phyloP scores from a whole-genome alignment of 2,113 vertebrate genomes.

The Delphinus delphis region DNA sequence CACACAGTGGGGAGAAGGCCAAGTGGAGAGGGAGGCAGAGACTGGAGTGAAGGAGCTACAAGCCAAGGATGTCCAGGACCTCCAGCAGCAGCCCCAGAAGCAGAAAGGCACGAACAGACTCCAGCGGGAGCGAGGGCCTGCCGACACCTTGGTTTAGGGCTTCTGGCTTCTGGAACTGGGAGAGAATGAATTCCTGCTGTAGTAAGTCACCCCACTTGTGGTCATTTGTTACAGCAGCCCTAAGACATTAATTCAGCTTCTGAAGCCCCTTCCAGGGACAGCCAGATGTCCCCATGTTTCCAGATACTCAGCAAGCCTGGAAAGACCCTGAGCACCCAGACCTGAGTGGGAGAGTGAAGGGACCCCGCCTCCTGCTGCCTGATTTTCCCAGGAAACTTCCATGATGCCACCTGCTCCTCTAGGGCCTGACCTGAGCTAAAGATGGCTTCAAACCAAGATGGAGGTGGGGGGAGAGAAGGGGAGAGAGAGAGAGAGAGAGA shows the following conservation, averaged over 20 bases:
- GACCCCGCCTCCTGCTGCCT: not conserved
- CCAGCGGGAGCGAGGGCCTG: not conserved
- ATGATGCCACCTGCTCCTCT: not conserved
- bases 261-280: not conserved
- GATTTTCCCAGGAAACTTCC: not conserved
- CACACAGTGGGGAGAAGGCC: not conserved
- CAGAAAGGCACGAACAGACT: not conserved
- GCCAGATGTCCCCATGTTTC: not conserved
- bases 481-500: not conserved
- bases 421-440: not conserved
- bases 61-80: accelerated
- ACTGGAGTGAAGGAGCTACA: not conserved
- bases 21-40: not conserved
- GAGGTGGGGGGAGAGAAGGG: too few relatives aligned
- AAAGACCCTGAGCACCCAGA: not conserved
- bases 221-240: not conserved
- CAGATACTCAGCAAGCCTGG: not conserved
- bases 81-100: not conserved
- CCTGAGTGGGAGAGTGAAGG: too few relatives aligned
- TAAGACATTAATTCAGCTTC: not conserved
- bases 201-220: not conserved
- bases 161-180: not conserved
- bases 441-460: not conserved
- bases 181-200: not conserved
- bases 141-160: not conserved